Conservation (phyloP, 2,888 invertebrate genomes). For the Leptopterna dolabrata region DNA sequence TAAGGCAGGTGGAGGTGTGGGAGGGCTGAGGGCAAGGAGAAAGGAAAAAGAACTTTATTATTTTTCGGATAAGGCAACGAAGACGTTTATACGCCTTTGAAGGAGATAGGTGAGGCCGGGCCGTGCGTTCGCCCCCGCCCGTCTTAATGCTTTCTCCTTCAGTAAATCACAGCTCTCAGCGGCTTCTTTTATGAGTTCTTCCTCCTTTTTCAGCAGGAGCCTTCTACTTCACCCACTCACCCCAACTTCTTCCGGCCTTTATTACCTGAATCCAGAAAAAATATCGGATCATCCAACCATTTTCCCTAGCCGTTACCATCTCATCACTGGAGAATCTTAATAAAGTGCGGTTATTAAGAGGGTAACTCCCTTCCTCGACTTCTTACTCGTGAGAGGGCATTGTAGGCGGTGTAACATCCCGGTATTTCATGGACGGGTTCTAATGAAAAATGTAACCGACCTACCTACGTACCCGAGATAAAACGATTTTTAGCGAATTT, state of each 20-base stretch:
- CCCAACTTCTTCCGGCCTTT: slow-evolving; percentile 26
- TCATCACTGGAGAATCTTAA: slow-evolving; percentile 40
- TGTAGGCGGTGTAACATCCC: neutral
- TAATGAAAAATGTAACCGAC: neutral
- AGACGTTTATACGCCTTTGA: slow-evolving; percentile 53
- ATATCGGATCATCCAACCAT: slow-evolving; percentile 47
- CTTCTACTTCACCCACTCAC: neutral
- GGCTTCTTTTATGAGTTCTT: slow-evolving; percentile 53
- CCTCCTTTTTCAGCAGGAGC: neutral
- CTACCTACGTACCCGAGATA: no score
- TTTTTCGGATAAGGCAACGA: slow-evolving; percentile 49
- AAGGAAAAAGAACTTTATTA: neutral
- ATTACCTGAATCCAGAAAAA: slow-evolving; percentile 46
- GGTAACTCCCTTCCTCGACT: neutral
- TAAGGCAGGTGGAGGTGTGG: neutral
- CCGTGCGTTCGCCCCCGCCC: slow-evolving; percentile 6
- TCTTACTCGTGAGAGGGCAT: neutral
- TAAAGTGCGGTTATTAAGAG: slow-evolving; percentile 11
- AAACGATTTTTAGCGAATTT: no score
- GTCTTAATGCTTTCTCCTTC: slow-evolving; percentile 45
- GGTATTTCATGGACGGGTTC: neutral
- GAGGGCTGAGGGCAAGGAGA: neutral
- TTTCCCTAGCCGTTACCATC: slow-evolving; percentile 23
- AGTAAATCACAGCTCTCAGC: slow-evolving; percentile 52
- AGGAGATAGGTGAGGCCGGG: neutral